Conservation (phyloP, 1,140 invertebrate species). For the Tribolium castaneum region DNA sequence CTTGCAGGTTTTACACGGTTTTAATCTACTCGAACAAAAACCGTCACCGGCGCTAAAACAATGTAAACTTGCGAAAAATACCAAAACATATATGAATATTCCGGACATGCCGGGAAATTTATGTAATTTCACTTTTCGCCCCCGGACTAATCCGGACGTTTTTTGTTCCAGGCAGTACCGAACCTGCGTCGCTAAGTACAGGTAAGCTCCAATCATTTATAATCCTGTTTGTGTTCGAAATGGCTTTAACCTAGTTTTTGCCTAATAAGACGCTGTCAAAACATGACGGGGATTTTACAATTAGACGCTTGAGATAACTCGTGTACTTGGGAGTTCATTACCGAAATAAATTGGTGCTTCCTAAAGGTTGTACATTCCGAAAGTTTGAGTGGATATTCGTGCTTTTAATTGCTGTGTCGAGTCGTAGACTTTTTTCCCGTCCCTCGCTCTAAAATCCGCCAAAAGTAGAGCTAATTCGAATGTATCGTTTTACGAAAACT, state of each 20-base stretch:
- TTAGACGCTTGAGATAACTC: not conserved
- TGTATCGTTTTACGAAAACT: not conserved
- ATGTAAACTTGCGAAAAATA: conserved; percentile 27
- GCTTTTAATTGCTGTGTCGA: no score
- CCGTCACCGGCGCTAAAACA: conserved; percentile 11
- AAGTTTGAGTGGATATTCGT: no score
- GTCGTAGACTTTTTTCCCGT: no score
- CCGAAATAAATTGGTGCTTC: not conserved
- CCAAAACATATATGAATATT: conserved; percentile 18
- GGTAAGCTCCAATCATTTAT: not conserved
- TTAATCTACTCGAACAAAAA: conserved; percentile 30
- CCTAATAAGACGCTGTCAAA: not conserved
- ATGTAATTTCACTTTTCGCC: conserved; percentile 19
- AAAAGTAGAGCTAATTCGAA: not conserved
- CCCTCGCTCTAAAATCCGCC: not conserved
- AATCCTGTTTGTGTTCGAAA: not conserved
- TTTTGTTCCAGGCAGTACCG: not conserved
- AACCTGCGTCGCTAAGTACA: not conserved
- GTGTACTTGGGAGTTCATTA: not conserved
- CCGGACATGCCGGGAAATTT: not conserved
- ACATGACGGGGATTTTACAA: not conserved
- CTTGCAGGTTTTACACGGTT: conserved; percentile 29
- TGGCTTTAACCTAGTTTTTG: not conserved
- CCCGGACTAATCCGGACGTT: not conserved
- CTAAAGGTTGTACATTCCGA: no score